phyloP scores from a whole-genome alignment of 2,113 vertebrate species.

The Percopsis transmontana region DNA sequence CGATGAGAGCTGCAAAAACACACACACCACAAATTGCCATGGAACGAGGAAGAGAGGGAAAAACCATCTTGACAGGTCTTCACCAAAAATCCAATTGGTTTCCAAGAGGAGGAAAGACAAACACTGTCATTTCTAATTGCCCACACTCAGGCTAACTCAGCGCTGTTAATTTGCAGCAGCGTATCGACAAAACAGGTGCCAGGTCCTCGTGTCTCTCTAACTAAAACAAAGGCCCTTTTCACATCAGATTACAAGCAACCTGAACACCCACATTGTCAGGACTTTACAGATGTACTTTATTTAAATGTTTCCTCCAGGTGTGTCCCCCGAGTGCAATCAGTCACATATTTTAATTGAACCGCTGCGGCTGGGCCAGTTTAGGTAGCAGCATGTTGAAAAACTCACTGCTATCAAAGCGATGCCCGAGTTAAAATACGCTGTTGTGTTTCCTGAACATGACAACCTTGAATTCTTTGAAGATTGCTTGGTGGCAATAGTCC shows the following conservation, averaged over 20 bases:
- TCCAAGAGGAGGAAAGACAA: constrained; percentile 61
- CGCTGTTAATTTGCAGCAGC: constrained; percentile 64
- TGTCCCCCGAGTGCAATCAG: constrained; percentile 64
- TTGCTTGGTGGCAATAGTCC: constrained; percentile 36
- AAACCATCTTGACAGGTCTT: constrained; percentile 56
- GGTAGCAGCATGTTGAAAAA: constrained; percentile 36
- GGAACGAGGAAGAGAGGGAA: constrained; percentile 23
- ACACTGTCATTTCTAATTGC: constrained; percentile 74
- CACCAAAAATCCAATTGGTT: constrained; percentile 47
- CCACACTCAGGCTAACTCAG: constrained; percentile 55
- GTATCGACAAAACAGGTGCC: constrained; percentile 71
- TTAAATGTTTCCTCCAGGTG: constrained; percentile 76
- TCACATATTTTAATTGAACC: constrained; percentile 62
- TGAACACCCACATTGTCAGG: constrained; percentile 70
- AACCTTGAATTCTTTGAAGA: constrained; percentile 29
- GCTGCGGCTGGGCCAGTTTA: constrained; percentile 36
- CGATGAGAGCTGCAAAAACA: constrained; percentile 45
- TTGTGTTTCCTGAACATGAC: constrained; percentile 34
- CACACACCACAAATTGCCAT: constrained; percentile 49
- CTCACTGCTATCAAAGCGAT: constrained; percentile 16
- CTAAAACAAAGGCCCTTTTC: constrained; percentile 68
- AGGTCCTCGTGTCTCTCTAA: constrained; percentile 59
- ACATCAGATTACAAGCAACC: constrained; percentile 70
- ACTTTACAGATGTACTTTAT: constrained; percentile 74
- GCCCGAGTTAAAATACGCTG: constrained; percentile 7